Conservation (phyloP, 2,113 vertebrate species). For the Microcebus lehilahytsara region DNA sequence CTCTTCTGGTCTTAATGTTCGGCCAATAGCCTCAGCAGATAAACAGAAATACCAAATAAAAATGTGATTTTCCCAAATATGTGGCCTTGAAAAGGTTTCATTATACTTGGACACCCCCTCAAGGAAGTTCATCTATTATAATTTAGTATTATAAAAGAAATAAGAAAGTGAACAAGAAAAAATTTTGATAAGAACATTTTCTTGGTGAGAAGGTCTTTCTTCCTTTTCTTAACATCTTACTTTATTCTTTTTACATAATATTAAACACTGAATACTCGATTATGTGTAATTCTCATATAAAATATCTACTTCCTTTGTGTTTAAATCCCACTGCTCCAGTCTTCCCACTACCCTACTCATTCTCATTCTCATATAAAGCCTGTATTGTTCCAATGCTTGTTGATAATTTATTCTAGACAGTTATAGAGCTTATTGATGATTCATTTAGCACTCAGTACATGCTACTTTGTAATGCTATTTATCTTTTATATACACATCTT, state of each 20-base stretch:
- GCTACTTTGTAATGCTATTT: not conserved
- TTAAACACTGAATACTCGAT: not conserved
- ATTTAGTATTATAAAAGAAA: constrained; percentile 28
- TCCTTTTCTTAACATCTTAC: not conserved
- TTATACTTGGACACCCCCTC: not conserved
- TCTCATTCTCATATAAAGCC: not conserved
- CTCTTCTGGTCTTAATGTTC: not conserved
- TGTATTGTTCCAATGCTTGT: not conserved
- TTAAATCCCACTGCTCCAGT: not conserved
- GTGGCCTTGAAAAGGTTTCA: not conserved
- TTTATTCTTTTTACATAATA: not conserved
- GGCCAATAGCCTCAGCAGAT: not conserved
- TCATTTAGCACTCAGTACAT: not conserved
- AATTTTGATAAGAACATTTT: not conserved
- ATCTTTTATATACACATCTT: not conserved
- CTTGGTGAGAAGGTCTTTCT: not conserved
- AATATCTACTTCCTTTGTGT: not conserved
- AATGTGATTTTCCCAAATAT: not conserved
- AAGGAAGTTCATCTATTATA: not conserved
- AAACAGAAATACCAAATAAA: constrained; percentile 24
- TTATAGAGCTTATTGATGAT: not conserved
- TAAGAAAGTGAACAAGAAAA: not conserved
- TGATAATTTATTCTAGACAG: not conserved
- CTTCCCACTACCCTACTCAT: not conserved
- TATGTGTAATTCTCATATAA: not conserved